phyloP scores from a whole-genome alignment of 2,888 invertebrate species.

The Cephus runcator region DNA sequence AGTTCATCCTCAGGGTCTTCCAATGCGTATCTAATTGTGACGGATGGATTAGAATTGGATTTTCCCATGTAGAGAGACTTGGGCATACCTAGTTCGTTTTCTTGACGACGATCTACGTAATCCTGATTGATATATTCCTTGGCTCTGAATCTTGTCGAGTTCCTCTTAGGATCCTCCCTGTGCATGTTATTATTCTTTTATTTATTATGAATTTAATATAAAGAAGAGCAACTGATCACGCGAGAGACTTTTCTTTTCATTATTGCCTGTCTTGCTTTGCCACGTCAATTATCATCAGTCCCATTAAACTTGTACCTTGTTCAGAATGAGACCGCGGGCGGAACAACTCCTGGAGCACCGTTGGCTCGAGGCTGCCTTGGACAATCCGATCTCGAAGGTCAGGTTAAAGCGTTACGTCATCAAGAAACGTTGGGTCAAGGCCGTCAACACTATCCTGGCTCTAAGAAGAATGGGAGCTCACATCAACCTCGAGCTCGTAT shows the following conservation, averaged over 20 bases:
- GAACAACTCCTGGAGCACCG: constrained; percentile 79
- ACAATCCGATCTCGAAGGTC: constrained; percentile 78
- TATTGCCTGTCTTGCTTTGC: not conserved
- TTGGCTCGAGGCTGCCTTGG: constrained; percentile 79
- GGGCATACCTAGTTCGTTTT: not conserved
- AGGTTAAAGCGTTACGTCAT: constrained; percentile 89
- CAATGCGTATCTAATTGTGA: not conserved
- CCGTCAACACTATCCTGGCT: constrained; percentile 88
- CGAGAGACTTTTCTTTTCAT: not conserved
- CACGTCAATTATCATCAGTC: not conserved
- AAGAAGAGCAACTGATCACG: not conserved
- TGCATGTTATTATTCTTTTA: not conserved
- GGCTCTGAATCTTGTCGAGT: not conserved
- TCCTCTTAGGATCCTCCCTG: not conserved
- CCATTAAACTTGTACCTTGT: not conserved
- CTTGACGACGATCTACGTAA: not conserved
- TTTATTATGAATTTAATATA: constrained; percentile 2
- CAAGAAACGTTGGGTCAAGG: constrained; percentile 91
- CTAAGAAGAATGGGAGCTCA: constrained; percentile 87
- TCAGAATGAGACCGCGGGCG: constrained; percentile 79
- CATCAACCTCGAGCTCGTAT: constrained; percentile 70
- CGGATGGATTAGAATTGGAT: not conserved
- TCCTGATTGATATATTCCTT: not conserved
- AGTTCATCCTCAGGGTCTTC: not conserved
- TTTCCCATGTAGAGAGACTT: not conserved